Conservation (phyloP, 2,113 vertebrate species). For the Paracyprichromis sp. region DNA sequence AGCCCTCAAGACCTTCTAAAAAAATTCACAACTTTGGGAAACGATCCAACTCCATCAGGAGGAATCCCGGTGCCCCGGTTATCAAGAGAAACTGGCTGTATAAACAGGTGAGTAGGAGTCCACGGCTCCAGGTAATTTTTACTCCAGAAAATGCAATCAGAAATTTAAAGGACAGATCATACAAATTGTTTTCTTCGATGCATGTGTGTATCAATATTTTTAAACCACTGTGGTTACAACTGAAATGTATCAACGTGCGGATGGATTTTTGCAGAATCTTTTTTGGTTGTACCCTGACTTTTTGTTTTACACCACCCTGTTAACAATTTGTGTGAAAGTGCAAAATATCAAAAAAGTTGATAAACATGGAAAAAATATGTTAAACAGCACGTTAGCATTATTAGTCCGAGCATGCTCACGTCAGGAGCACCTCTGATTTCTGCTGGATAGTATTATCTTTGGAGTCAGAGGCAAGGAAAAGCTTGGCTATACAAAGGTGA, state of each 20-base stretch:
- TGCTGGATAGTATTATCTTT: neutral
- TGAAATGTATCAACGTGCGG: neutral
- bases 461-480: neutral
- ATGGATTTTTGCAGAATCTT: neutral
- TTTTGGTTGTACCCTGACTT: neutral
- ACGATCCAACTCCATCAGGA: slow-evolving; percentile 94
- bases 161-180: neutral
- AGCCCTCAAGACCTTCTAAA: slow-evolving; percentile 91
- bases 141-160: neutral
- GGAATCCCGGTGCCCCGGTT: slow-evolving; percentile 90
- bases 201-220: neutral
- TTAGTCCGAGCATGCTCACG: neutral
- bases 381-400: neutral
- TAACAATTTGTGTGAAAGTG: neutral
- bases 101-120: slow-evolving; percentile 81
- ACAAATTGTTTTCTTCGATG: neutral
- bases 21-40: slow-evolving; percentile 98
- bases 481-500: neutral
- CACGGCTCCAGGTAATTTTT: neutral
- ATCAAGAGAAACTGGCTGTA: slow-evolving; percentile 93
- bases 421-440: neutral
- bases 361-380: neutral
- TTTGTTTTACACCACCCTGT: neutral
- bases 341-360: neutral
- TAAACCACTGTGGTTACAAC: neutral